A percentile compares a stretch with the other conserved stretches of the same genome.
Evolutionary conservation across 2,113 vertebrate genomes (phyloP).

Genomic region (Pedetes capensis): DNA sequence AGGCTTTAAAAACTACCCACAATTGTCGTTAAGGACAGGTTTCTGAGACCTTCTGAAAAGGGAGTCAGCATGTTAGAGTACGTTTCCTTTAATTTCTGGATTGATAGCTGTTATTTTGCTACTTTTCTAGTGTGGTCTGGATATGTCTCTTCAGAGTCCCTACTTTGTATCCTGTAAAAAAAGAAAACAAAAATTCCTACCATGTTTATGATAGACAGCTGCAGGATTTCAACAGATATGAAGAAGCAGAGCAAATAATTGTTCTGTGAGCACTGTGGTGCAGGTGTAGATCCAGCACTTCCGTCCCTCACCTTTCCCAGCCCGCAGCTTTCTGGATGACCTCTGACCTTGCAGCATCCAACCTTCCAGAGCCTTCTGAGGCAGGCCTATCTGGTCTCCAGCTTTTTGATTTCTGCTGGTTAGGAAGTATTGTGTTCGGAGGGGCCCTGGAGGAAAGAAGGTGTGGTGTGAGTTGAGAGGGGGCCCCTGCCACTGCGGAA

Average conservation of each 20-base stretch:
- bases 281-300: not conserved
- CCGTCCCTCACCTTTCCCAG: not conserved
- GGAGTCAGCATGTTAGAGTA: not conserved
- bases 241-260: not conserved
- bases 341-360: not conserved
- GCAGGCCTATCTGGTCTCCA: not conserved
- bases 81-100: not conserved
- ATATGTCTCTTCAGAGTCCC: not conserved
- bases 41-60: not conserved
- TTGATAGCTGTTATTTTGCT: not conserved
- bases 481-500: not conserved
- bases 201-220: not conserved
- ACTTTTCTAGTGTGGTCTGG: not conserved
- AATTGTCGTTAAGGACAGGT: not conserved
- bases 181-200: not conserved
- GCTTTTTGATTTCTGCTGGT: not conserved
- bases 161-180: not conserved
- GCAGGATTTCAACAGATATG: not conserved
- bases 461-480: not conserved
- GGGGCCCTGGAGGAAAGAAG: not conserved
- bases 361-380: not conserved
- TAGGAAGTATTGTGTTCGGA: not conserved
- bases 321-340: not conserved
- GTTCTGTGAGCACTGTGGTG: not conserved
- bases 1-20: not conserved